A percentile compares a stretch with the other conserved stretches of the same genome.
These are phyloP conservation scores for Pomacea canaliculata DNA, from an alignment of 2,888 invertebrate species.

Conservation along the genomic window DNA sequence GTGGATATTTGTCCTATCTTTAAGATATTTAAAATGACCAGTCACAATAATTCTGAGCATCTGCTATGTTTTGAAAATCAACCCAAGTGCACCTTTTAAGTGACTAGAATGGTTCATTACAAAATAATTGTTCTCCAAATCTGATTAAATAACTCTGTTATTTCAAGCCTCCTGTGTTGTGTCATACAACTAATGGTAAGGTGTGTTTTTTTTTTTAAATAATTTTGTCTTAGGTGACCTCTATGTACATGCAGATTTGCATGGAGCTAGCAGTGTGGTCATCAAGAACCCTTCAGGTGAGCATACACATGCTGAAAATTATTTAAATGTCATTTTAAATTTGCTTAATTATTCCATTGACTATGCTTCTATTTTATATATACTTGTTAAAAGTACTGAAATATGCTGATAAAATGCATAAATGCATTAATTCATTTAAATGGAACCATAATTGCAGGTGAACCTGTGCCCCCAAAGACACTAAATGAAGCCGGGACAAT, in stretches of 20 bases:
- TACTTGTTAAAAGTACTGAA: not conserved
- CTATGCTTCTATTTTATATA: not conserved
- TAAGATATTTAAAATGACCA: no score
- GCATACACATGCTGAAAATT: not conserved
- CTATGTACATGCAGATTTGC: conserved; percentile 94
- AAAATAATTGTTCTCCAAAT: no score
- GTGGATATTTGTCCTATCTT: no score
- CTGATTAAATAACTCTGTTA: no score
- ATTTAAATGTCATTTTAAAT: not conserved
- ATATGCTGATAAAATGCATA: not conserved
- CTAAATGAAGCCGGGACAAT: conserved; percentile 96
- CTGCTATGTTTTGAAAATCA: no score
- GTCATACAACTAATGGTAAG: no score
- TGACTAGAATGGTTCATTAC: no score
- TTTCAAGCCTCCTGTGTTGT: no score
- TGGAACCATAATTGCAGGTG: conserved; percentile 39
- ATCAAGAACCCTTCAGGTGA: conserved; percentile 83
- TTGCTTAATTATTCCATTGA: not conserved
- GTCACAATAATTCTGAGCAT: no score
- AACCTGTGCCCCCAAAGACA: conserved; percentile 90
- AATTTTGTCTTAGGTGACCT: conserved; percentile 77
- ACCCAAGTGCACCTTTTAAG: no score
- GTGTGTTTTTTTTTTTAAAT: no score
- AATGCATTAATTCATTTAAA: not conserved
- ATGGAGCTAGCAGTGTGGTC: conserved; percentile 79